Percentiles rank a stretch among this genome's conserved stretches.
phyloP scores from a whole-genome alignment of 2,888 invertebrate genomes.

The Polymixis lichenea region DNA sequence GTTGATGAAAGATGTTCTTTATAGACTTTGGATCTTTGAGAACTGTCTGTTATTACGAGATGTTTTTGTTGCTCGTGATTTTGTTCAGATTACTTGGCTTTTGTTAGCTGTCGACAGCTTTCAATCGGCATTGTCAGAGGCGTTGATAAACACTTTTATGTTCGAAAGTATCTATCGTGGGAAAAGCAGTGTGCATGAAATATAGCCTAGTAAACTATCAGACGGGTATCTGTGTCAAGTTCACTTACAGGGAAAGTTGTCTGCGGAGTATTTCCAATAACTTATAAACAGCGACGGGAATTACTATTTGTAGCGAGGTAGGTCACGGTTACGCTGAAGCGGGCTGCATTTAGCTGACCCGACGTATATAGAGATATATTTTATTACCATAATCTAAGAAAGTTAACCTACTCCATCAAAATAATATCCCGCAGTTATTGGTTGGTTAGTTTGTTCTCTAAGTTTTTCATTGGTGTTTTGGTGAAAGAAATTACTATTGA shows the following conservation, averaged over 20 bases:
- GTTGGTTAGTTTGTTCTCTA: not conserved
- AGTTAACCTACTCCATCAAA: constrained; percentile 6
- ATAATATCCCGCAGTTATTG: constrained; percentile 1
- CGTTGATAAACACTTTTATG: not conserved
- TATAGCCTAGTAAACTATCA: constrained; percentile 29
- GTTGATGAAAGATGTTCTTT: constrained; percentile 43
- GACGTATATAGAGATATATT: constrained; percentile 5
- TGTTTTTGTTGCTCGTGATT: constrained; percentile 37
- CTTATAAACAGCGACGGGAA: constrained; percentile 46
- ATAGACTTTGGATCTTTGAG: constrained; percentile 27
- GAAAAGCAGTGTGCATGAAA: constrained; percentile 14
- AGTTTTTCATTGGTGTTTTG: not conserved
- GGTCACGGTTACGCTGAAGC: constrained; percentile 49
- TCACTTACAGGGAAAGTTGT: constrained; percentile 47
- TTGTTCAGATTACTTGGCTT: constrained; percentile 6
- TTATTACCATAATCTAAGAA: constrained; percentile 9
- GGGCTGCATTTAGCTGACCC: constrained; percentile 41
- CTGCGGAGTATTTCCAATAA: constrained; percentile 55
- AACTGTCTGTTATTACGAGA: constrained; percentile 44
- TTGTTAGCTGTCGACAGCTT: constrained; percentile 2
- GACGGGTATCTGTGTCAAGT: constrained; percentile 50
- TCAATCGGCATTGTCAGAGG: not conserved
- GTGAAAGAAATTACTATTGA: not conserved
- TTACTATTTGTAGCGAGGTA: constrained; percentile 58
- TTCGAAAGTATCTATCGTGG: not conserved